Conservation (phyloP, 1,140 invertebrate genomes). For the Branchinecta lynchi region DNA sequence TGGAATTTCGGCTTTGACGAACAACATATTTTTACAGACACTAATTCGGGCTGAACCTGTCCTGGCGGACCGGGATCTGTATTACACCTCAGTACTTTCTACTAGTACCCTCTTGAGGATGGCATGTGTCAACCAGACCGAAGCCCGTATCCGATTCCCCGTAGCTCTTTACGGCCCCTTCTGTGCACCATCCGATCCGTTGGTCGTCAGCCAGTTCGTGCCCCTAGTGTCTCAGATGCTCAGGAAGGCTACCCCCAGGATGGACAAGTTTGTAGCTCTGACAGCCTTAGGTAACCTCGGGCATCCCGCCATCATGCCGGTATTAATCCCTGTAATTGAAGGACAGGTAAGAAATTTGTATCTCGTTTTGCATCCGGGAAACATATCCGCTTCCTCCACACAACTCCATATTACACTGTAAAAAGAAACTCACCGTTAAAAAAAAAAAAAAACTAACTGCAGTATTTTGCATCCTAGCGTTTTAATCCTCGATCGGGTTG, state of each 20-base stretch:
- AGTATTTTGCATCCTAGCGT: too few relatives aligned
- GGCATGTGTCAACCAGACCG: slow-evolving; percentile 24
- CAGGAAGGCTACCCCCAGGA: slow-evolving; percentile 14
- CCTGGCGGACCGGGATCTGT: slow-evolving; percentile 20
- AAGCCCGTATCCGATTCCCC: slow-evolving; percentile 24
- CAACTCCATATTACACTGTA: too few relatives aligned
- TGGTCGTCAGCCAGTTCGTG: slow-evolving; percentile 22
- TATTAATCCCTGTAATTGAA: slow-evolving; percentile 24
- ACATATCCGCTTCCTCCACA: too few relatives aligned
- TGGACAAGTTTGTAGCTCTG: slow-evolving; percentile 21
- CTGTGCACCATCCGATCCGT: slow-evolving; percentile 20
- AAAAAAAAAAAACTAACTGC: background rate
- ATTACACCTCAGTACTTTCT: slow-evolving; percentile 23
- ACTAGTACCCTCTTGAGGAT: slow-evolving; percentile 22
- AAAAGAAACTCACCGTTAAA: too few relatives aligned
- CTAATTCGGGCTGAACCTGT: slow-evolving; percentile 17
- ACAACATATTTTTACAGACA: slow-evolving; percentile 19
- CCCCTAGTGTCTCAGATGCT: slow-evolving; percentile 21
- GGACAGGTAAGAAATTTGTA: slow-evolving; percentile 16
- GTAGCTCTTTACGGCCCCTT: slow-evolving; percentile 25
- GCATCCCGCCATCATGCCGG: slow-evolving; percentile 21
- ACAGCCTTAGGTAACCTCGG: slow-evolving; percentile 25
- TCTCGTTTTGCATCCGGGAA: background rate
- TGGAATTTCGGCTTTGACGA: too few relatives aligned
- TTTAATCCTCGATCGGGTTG: background rate